A percentile compares a stretch with the other conserved stretches of the same genome.
phyloP scores from a whole-genome alignment of 2,113 vertebrate species.

The Oreochromis spilurus region DNA sequence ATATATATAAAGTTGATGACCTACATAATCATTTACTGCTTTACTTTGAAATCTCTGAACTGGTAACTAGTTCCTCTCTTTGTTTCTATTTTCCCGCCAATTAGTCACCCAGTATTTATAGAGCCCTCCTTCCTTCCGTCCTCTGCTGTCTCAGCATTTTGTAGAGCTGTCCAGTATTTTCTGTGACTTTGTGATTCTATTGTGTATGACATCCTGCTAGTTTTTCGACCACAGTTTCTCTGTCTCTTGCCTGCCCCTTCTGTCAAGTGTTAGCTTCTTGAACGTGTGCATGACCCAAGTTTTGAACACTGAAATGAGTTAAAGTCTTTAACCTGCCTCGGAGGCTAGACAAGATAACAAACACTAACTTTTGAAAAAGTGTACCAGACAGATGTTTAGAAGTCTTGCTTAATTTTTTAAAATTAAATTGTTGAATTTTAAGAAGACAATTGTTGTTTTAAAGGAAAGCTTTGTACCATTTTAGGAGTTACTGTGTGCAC shows the following conservation, averaged over 20 bases:
- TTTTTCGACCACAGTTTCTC: background rate
- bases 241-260: background rate
- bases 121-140: background rate
- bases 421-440: background rate
- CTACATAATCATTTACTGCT: background rate
- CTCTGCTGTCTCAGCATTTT: background rate
- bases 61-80: background rate
- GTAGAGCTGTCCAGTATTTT: background rate
- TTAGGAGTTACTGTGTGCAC: background rate
- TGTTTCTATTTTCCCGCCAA: background rate
- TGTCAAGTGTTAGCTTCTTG: background rate
- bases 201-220: background rate
- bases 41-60: background rate
- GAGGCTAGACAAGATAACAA: background rate
- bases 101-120: background rate
- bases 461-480: background rate
- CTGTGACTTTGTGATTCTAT: background rate
- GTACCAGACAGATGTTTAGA: background rate
- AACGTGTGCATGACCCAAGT: background rate
- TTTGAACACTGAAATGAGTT: background rate
- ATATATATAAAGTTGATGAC: background rate
- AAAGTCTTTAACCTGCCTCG: background rate
- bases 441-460: background rate
- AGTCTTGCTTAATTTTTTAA: background rate
- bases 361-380: background rate